phyloP scores from a whole-genome alignment of 2,797 vertebrate genomes.

The Poliocrania exsul region DNA sequence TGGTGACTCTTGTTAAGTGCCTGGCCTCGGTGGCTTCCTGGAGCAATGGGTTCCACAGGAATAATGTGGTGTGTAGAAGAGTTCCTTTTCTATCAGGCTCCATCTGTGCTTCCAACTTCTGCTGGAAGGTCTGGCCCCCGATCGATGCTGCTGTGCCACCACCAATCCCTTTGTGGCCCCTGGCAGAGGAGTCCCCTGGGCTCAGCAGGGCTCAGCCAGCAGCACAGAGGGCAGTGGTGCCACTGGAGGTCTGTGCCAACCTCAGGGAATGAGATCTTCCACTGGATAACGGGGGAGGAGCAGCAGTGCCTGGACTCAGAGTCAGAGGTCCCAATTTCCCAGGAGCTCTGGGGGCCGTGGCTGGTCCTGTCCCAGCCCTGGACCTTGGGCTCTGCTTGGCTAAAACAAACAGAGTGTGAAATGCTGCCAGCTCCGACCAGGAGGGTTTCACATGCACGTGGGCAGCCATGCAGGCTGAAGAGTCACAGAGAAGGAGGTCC shows the following conservation, averaged over 20 bases:
- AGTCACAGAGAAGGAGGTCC: not conserved
- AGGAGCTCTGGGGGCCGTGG: not conserved
- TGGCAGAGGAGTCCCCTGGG: rapidly evolving
- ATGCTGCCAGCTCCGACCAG: not conserved
- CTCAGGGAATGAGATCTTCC: not conserved
- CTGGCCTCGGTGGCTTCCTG: not conserved
- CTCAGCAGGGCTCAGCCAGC: not conserved
- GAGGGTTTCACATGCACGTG: not conserved
- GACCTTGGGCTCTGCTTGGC: not conserved
- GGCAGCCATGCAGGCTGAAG: not conserved
- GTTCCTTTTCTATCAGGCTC: not conserved
- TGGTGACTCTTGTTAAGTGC: not conserved
- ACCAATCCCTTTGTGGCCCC: not conserved
- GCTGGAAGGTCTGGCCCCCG: not conserved
- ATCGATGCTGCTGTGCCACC: not conserved
- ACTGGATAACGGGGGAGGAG: not conserved
- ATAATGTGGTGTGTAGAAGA: not conserved
- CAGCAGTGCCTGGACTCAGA: not conserved
- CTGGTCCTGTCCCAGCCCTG: not conserved
- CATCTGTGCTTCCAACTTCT: not conserved
- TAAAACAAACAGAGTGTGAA: not conserved
- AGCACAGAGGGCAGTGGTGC: not conserved
- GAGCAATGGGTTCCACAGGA: not conserved
- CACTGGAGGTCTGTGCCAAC: not conserved
- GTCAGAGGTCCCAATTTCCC: not conserved